Evolutionary conservation across 2,888 invertebrate species (phyloP), one percentile per base, ranked within the genome.

Genomic region (Malthinus seriepunctatus): DNA sequence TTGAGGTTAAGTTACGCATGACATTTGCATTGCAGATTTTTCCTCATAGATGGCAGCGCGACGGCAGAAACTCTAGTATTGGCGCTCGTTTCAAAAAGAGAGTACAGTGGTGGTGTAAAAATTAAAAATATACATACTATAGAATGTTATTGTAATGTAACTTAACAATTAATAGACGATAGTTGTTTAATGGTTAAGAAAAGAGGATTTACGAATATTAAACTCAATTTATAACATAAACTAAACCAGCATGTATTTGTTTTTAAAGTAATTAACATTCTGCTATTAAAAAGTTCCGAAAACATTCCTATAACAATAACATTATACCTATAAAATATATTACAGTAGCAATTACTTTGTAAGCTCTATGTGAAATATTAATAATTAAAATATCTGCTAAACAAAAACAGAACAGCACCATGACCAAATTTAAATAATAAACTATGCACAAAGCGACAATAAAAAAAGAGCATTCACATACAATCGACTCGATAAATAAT

Each of bases 371-470:
- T 49, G 52, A 38, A 48, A 53, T 61, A 57, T 56, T 61, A 57
- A 61, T 57, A 54, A 51, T 50, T 53, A 63, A 58, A 46, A 65
- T 66, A 42, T 42, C 39, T 64, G 63, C 56, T 64, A 67, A 71
- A 69, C 65, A 65, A 56, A 65, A 64, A 64, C 65, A 63, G 51
- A 55, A 64, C 48, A 69, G 70, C 69, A 71, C 68, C 69, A 65
- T 68, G 64, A 67, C 67, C 67, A 68, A 66, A 50, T 61, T 63
- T 68, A 71, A 66, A 69, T 67, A 66, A 67, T 63, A 67, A 68
- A 64, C 63, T 69, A 72, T 71, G 69, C 69, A 70, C 69, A 51
- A 68, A 67, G 67, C 69, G 66, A 66, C 68, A 68, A 67, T 65
- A 66, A 69, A 66, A 63, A 66, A 67, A 66, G 39, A 67, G 68